Base-by-base conservation (phyloP, 2,888 invertebrate species). In the Stenotaenia linearis region DNA sequence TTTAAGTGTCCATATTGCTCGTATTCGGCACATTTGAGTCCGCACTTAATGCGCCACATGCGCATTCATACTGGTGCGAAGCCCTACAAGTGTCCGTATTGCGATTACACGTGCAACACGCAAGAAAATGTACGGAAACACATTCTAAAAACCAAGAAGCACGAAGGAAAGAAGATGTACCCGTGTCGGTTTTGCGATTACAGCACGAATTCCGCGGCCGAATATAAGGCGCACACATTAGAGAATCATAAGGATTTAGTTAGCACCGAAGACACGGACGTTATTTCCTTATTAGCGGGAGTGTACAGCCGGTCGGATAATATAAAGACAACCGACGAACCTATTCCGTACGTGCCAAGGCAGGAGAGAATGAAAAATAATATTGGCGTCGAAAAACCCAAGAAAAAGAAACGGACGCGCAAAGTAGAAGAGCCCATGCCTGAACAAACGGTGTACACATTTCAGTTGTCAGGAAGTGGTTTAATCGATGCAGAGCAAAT, bases 41-140 rank as follows among this genome's bases (percentile, higher is more conserved):
- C 85, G 4, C 85, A 86, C 79, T 82, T 87, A 10, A 82, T 83
- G 15, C 81, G 86, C 4, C 87, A 87, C 80, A 85, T 86, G 84
- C 82, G 86, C 32, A 85, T 86, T 50, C 86, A 87, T 80, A 85
- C 85, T 15, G 86, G 86, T 25, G 83, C 84, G 4, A 86, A 86
- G 79, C 86, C 86, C 1, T 86, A 85, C 81, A 84, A 85, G 80
- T 87, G 87, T 82, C 87, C 87, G 0, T 87, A 88, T 81, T 96
- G 96, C 84, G 84, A 89, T 1, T 96, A 94, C 86, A 89, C 89
- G 4, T 86, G 86, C 81, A 86, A 86, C 81, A 85, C 85, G 0
- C 85, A 93, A 92, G 96, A 95, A 85, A 96, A 96, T 85, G 89
- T 96, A 12, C 90, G 96, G 4, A 95, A 96, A 84, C 96, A 96